Base-by-base conservation (phyloP, 2,797 vertebrate species). In the Argya squamiceps region DNA sequence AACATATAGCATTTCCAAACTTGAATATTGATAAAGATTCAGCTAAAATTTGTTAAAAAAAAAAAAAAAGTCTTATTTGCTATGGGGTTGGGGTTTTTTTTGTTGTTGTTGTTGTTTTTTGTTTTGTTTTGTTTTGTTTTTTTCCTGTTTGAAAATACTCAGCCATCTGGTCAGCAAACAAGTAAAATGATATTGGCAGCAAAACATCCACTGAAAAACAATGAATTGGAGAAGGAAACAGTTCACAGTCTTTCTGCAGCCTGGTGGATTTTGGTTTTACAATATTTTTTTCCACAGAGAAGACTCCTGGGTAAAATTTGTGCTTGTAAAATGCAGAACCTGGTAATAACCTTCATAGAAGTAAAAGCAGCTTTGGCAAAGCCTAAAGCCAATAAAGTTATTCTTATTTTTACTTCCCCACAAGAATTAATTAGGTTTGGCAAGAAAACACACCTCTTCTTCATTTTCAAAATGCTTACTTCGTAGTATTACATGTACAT, bases 141-240 rank as follows among this genome's bases (percentile, higher is more conserved):
- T 30, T 4, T 2, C 15, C 20, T 79, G 55, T 94, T 95, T 91
- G 84, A 86, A 96, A 94, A 95, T 92, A 93, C 46, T 81, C 85
- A 90, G 34, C 85, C 92, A 87, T 92, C 89, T 96, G 88, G 73
- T 93, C 74, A 90, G 67, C 55, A 92, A 96, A 91, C 84, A 93
- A 80, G 84, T 79, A 75, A 88, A 92, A 84, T 65, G 44, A 50
- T 84, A 88, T 15, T 96, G 78, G 80, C 73, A 96, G 77, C 17
- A 85, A 91, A 91, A 50, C 21, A 37, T 37, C 36, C 22, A 56
- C 22, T 41, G 60, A 84, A 81, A 94, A 92, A 58, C 46, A 93
- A 12, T 16, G 14, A 71, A 37, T 62, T 23, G 29, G 60, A 67
- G 62, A 89, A 85, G n/a, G 34, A 76, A 89, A 69, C 30, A 30